These are phyloP conservation scores for Quadriops clusia DNA, from an alignment of 2,888 invertebrate genomes.

Conservation along the genomic window DNA sequence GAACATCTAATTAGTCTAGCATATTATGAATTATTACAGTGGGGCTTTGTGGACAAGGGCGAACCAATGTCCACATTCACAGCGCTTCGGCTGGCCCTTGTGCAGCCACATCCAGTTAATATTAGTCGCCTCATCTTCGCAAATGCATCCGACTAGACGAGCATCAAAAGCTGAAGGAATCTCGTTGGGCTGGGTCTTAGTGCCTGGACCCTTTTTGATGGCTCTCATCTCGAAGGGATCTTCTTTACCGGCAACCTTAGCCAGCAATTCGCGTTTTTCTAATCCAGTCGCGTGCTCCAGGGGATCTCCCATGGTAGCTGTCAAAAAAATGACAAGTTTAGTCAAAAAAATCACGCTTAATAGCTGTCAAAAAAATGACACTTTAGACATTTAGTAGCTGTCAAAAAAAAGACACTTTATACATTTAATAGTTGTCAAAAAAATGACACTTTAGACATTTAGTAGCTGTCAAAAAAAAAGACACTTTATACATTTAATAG, in stretches of 20 bases:
- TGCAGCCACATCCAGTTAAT: conserved; percentile 95
- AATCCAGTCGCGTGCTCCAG: conserved; percentile 88
- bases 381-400: too few relatives aligned
- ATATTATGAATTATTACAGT: conserved; percentile 39
- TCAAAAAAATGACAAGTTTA: conserved; percentile 19
- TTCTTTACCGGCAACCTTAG: conserved; percentile 77
- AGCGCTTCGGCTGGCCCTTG: conserved; percentile 78
- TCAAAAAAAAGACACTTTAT: too few relatives aligned
- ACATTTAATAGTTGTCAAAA: too few relatives aligned
- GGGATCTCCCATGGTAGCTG: conserved; percentile 71
- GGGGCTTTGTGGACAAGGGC: conserved; percentile 72
- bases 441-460: too few relatives aligned
- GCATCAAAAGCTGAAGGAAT: conserved; percentile 85
- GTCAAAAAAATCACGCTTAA: too few relatives aligned
- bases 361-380: background rate
- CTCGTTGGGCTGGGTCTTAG: conserved; percentile 73
- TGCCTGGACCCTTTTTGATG: conserved; percentile 64
- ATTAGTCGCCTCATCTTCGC: conserved; percentile 83
- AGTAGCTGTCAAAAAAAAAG: too few relatives aligned
- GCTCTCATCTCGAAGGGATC: conserved; percentile 79
- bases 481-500: too few relatives aligned
- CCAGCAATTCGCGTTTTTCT: conserved; percentile 81
- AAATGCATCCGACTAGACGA: conserved; percentile 89
- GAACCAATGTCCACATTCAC: conserved; percentile 96
- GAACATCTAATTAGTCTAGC: conserved; percentile 23